Evolutionary conservation across 2,113 vertebrate genomes (phyloP).

Genomic region (Isurus oxyrinchus): DNA sequence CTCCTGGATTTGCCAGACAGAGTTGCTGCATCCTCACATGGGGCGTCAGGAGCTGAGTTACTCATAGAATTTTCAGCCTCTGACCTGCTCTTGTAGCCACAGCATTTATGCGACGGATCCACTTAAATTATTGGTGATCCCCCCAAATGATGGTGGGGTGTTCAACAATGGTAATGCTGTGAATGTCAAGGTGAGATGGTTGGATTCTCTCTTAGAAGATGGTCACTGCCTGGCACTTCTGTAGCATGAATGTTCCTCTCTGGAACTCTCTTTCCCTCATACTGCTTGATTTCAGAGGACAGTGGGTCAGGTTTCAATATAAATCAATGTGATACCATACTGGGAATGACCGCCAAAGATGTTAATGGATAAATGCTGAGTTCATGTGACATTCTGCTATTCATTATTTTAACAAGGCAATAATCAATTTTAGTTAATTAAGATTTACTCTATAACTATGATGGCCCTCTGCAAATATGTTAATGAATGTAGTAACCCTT

Average conservation of each 20-base stretch:
- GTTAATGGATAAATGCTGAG: neutral
- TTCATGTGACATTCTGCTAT: neutral
- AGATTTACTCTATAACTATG: neutral
- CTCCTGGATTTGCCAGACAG: neutral
- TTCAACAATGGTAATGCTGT: neutral
- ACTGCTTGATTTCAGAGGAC: neutral
- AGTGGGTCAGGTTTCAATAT: neutral
- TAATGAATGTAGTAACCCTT: neutral
- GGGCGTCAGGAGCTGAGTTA: neutral
- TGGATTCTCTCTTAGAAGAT: neutral
- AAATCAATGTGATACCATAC: neutral
- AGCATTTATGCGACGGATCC: neutral
- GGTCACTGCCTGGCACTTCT: neutral
- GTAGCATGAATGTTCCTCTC: neutral
- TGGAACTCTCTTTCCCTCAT: neutral
- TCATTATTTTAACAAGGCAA: neutral
- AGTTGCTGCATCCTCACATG: neutral
- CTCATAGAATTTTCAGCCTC: neutral
- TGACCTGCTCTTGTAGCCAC: neutral
- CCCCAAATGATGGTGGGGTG: neutral
- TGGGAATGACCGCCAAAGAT: neutral
- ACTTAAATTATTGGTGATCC: neutral
- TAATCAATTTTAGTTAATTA: neutral
- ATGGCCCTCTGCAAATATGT: neutral
- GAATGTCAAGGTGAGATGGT: neutral